These are phyloP conservation scores for Hemibagrus wyckioides DNA, from an alignment of 2,113 vertebrate species.

Conservation along the genomic window DNA sequence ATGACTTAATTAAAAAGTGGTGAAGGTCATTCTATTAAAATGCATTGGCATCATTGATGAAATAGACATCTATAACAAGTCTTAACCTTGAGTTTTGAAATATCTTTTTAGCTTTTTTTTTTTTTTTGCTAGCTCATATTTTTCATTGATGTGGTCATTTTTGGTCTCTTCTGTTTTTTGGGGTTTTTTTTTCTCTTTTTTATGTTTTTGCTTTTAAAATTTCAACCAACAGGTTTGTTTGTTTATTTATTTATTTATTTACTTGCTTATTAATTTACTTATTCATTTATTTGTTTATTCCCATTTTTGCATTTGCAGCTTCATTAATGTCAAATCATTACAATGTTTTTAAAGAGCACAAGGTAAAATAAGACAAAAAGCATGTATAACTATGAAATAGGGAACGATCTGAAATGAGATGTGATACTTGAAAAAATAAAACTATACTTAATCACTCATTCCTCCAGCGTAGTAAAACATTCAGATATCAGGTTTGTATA, in stretches of 20 bases:
- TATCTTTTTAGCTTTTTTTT: background rate
- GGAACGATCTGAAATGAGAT: background rate
- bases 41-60: constrained; percentile 33
- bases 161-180: background rate
- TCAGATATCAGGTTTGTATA: background rate
- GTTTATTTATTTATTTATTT: too few species aligned
- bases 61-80: constrained; percentile 21
- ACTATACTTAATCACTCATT: background rate
- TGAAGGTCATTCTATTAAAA: constrained; percentile 56
- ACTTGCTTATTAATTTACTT: too few species aligned
- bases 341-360: background rate
- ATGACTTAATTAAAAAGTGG: constrained; percentile 47
- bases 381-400: background rate
- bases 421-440: background rate
- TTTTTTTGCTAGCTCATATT: background rate
- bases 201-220: background rate
- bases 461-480: background rate
- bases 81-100: constrained; percentile 24
- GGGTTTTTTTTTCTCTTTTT: background rate
- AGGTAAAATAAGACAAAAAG: background rate
- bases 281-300: background rate
- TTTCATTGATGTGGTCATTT: background rate
- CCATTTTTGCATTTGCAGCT: background rate
- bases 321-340: background rate
- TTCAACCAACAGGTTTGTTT: background rate